These are phyloP conservation scores for Agonopterix arenella DNA, from an alignment of 2,888 invertebrate species.

Conservation along the genomic window DNA sequence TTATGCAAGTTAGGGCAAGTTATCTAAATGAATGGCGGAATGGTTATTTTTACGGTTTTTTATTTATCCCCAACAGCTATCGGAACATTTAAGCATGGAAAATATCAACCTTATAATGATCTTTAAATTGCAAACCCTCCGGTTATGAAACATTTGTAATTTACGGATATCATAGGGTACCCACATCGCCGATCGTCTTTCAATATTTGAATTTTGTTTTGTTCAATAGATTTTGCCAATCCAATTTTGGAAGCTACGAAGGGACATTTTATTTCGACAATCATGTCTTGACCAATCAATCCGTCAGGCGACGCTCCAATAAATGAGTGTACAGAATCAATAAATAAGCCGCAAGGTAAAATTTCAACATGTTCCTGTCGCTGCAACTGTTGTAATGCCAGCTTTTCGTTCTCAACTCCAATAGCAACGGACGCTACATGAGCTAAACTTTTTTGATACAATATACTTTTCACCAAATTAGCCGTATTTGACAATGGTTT, in stretches of 20 bases:
- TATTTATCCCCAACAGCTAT: no score
- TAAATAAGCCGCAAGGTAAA: constrained; percentile 11
- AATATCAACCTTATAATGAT: no score
- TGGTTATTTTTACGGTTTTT: no score
- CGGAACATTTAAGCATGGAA: no score
- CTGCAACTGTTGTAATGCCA: constrained; percentile 7
- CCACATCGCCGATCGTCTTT: no score
- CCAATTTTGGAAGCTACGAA: constrained; percentile 8
- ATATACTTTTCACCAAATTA: constrained; percentile 15
- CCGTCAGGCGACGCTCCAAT: constrained; percentile 12
- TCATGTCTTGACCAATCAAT: constrained; percentile 6
- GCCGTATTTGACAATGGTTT: constrained; percentile 3
- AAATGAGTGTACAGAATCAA: constrained; percentile 9
- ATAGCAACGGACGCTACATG: constrained; percentile 9
- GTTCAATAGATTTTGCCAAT: constrained; percentile 5
- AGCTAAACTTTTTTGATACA: constrained; percentile 14
- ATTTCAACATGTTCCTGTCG: constrained; percentile 8
- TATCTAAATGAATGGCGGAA: no score
- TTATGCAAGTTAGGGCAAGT: no score
- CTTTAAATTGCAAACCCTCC: constrained; percentile 1
- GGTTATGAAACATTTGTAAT: no score
- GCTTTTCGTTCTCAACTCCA: constrained; percentile 8
- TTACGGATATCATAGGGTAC: no score
- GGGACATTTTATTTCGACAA: constrained; percentile 13
- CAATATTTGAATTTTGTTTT: constrained; percentile 8